These are phyloP conservation scores for Lysiphlebus fabarum DNA, from an alignment of 1,140 invertebrate genomes.

Conservation along the genomic window DNA sequence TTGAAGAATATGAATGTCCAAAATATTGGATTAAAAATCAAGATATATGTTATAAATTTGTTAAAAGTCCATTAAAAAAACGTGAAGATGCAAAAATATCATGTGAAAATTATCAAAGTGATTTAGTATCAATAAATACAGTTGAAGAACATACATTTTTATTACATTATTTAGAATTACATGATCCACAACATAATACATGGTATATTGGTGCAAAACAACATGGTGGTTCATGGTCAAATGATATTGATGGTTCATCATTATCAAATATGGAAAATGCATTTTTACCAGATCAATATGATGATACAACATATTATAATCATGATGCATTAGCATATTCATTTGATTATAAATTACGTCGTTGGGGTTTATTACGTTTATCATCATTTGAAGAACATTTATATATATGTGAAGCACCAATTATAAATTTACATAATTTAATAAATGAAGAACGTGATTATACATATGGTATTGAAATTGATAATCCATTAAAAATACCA, in stretches of 20 bases:
- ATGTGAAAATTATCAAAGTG: conserved; percentile 77
- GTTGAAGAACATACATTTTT: conserved; percentile 86
- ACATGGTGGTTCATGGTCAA: conserved; percentile 74
- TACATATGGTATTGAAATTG: conserved; percentile 75
- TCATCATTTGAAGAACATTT: conserved; percentile 71
- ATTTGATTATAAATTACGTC: conserved; percentile 67
- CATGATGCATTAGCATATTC: conserved; percentile 64
- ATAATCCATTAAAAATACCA: conserved; percentile 76
- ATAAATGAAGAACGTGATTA: conserved; percentile 74
- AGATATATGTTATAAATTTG: conserved; percentile 82
- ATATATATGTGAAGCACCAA: conserved; percentile 86
- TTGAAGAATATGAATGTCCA: conserved; percentile 64
- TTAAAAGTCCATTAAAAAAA: conserved; percentile 75
- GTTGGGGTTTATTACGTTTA: conserved; percentile 82
- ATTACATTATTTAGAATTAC: conserved; percentile 69
- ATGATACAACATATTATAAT: conserved; percentile 42
- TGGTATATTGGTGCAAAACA: conserved; percentile 81
- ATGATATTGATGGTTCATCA: conserved; percentile 76
- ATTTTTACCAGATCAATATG: conserved; percentile 66
- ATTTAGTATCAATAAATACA: conserved; percentile 75
- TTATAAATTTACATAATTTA: conserved; percentile 65
- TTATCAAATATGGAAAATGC: conserved; percentile 78
- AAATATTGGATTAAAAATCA: conserved; percentile 76
- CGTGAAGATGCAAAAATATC: conserved; percentile 76
- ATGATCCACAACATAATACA: conserved; percentile 80